Conservation (phyloP, 2,797 vertebrate genomes). For the Esox lucius region DNA sequence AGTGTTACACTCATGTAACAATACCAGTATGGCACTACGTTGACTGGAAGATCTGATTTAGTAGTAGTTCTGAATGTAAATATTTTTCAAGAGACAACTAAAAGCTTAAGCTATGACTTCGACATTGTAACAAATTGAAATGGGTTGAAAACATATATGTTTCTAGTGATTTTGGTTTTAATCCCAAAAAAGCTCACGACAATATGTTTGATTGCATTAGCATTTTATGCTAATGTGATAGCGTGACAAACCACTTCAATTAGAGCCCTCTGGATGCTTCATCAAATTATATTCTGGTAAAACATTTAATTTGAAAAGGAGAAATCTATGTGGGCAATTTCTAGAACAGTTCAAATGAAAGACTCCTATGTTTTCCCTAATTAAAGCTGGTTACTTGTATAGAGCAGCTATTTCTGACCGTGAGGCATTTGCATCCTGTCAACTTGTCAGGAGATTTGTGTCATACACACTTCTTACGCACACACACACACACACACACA, state of each 20-base stretch:
- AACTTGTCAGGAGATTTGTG: neutral
- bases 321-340: neutral
- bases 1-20: too few relatives aligned
- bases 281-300: neutral
- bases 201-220: too few relatives aligned
- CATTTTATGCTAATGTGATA: neutral
- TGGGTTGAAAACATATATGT: too few relatives aligned
- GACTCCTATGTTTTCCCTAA: neutral
- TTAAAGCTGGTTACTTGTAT: neutral
- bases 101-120: too few relatives aligned
- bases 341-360: neutral
- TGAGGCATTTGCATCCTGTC: neutral
- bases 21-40: too few relatives aligned
- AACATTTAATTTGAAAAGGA: neutral
- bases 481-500: neutral
- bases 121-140: too few relatives aligned
- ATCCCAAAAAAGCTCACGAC: too few relatives aligned
- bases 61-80: too few relatives aligned
- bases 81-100: too few relatives aligned
- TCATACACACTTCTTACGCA: constrained; percentile 1
- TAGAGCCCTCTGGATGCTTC: neutral
- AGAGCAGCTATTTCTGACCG: constrained; percentile 1
- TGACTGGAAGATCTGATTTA: too few relatives aligned
- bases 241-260: neutral
- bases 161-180: too few relatives aligned